phyloP scores from a whole-genome alignment of 2,797 vertebrate genomes.

The Spheniscus humboldti region DNA sequence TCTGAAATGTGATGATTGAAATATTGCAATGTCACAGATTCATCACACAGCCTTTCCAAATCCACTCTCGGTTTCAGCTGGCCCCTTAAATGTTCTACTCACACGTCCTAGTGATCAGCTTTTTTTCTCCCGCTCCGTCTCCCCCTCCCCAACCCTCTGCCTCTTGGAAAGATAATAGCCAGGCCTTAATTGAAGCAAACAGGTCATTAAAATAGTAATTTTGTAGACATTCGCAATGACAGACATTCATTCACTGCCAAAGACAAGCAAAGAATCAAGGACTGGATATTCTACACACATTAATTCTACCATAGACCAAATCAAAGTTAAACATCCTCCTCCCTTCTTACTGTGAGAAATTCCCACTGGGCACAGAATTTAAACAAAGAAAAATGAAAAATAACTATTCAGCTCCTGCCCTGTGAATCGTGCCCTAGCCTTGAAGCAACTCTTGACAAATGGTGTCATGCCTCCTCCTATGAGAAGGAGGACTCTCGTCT shows the following conservation, averaged over 20 bases:
- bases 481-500: not conserved
- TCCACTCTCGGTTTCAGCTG: conserved; percentile 55
- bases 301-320: conserved; percentile 24
- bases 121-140: not conserved
- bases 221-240: conserved; percentile 54
- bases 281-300: conserved; percentile 15
- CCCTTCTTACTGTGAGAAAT: not conserved
- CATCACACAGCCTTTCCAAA: conserved; percentile 61
- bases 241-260: conserved; percentile 61
- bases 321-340: conserved; percentile 24
- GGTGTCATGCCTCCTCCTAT: not conserved
- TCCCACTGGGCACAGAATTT: not conserved
- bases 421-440: not conserved
- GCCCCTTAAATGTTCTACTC: conserved; percentile 53
- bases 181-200: conserved; percentile 66
- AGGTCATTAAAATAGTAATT: conserved; percentile 67
- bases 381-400: conserved; percentile 11
- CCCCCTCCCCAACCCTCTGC: not conserved
- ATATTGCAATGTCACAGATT: conserved; percentile 67
- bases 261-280: conserved; percentile 42
- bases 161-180: conserved; percentile 62
- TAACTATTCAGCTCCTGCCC: not conserved
- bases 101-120: conserved; percentile 38
- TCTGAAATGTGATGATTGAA: conserved; percentile 68
- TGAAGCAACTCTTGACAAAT: not conserved